phyloP scores from a whole-genome alignment of 2,797 vertebrate species.

The Strix occidentalis region DNA sequence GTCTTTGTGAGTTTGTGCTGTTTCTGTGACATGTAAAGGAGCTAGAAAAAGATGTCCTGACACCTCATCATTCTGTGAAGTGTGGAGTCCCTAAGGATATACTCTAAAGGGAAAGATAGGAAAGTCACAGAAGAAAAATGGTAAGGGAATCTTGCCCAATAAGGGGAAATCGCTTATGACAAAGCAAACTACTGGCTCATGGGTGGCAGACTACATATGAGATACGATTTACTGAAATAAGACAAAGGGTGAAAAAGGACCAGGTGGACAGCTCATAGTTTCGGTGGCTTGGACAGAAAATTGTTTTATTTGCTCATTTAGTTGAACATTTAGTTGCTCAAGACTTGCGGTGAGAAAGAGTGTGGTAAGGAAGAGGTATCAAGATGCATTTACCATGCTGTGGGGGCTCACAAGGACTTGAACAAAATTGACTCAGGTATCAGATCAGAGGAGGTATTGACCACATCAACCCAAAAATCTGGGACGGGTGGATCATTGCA shows the following conservation, averaged over 20 bases:
- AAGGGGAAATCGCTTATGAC: neutral
- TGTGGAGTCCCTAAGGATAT: too few species aligned
- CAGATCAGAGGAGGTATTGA: neutral
- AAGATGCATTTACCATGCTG: neutral
- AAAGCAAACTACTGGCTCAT: neutral
- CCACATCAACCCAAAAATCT: neutral
- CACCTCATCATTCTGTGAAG: neutral
- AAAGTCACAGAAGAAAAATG: neutral
- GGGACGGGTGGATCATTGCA: neutral
- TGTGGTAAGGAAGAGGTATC: neutral
- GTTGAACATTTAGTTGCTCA: neutral
- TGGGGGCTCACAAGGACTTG: neutral
- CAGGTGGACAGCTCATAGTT: neutral
- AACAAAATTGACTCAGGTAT: neutral
- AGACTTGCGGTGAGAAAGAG: neutral
- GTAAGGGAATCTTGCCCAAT: neutral
- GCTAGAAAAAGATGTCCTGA: neutral
- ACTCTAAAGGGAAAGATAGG: neutral
- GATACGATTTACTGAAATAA: neutral
- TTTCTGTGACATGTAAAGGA: neutral
- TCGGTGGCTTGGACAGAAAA: neutral
- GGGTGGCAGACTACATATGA: neutral
- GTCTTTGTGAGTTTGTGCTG: neutral
- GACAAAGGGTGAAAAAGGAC: neutral
- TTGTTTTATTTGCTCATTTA: neutral